Evolutionary conservation across 2,113 vertebrate species (phyloP), one percentile per base, ranked within the genome.

Genomic region (Ifrita kowaldi): DNA sequence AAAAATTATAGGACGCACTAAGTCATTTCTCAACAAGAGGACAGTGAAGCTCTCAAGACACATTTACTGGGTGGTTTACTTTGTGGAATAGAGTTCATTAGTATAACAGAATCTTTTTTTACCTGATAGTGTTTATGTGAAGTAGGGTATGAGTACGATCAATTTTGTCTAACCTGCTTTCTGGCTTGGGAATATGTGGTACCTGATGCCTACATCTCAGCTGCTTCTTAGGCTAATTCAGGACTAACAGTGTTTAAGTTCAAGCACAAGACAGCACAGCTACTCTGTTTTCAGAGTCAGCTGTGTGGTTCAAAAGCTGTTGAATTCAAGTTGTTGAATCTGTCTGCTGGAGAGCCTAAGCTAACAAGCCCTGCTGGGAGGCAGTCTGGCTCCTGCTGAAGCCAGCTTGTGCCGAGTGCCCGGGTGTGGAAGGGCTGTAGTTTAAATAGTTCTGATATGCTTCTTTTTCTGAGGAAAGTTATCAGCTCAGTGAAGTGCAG

Each of bases 111-210:
- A 33, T 49, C n/a, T 83, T 59, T 42, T 46, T 93, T 57, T 80
- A 35, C 42, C 23, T 69, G 12, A 8, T 65, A 33, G 5, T 86
- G 27, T 32, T 88, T 83, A 26, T 83, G 13, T 76, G 17, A 57
- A 85, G 27, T 83, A 50, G 26, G 52, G 37, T 56, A 15, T 30
- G 47, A 70, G 14, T 62, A 74, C 52, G 23, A 37, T 83, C 6
- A 15, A 5, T 74, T 77, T 42, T 76, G 53, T 53, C 30, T 67
- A 47, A 57, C 44, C 10, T 33, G 1, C 68, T 79, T 37, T 84
- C 17, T 84, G 56, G 5, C n/a, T 87, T 85, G 70, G 28, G n/a
- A 80, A 6, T 76, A 22, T 0, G 0, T 22, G 1, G 1, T 88
- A 19, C 37, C 23, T 63, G 37, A 42, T 64, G 41, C 23, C 59